These are phyloP conservation scores for Pseudochirops cupreus DNA, from an alignment of 2,797 vertebrate species.

Conservation along the genomic window DNA sequence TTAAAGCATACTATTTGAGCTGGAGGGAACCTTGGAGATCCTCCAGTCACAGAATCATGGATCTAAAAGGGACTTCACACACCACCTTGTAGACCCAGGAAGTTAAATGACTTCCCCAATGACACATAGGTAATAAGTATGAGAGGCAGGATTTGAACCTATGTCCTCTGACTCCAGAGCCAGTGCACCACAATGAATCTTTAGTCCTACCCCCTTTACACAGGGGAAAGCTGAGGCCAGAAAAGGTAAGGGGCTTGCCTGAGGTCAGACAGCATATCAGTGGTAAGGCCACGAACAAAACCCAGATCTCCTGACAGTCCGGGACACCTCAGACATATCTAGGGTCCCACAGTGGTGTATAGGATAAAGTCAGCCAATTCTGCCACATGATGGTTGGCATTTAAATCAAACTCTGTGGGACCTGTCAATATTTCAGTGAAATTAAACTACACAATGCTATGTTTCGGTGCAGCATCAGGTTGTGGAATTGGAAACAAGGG, in stretches of 20 bases:
- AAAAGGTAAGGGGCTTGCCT: neutral
- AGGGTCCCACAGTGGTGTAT: neutral
- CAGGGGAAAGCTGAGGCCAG: neutral
- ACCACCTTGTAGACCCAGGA: neutral
- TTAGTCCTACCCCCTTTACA: neutral
- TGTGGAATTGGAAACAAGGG: neutral
- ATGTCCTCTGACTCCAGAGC: neutral
- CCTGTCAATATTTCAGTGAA: neutral
- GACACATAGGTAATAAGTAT: neutral
- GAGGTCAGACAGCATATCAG: neutral
- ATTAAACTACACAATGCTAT: neutral
- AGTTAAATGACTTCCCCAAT: neutral
- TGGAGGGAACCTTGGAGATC: neutral
- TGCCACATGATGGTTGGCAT: neutral
- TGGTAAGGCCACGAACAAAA: neutral
- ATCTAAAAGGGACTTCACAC: neutral
- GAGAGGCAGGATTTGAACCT: neutral
- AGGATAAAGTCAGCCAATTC: neutral
- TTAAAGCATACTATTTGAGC: neutral
- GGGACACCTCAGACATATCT: neutral
- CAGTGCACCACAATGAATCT: neutral
- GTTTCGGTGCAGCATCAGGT: neutral
- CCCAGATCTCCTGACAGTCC: neutral
- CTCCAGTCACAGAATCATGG: neutral
- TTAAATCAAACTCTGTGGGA: neutral